phyloP scores from a whole-genome alignment of 2,113 vertebrate species.

The Cryptoleucopteryx plumbea region DNA sequence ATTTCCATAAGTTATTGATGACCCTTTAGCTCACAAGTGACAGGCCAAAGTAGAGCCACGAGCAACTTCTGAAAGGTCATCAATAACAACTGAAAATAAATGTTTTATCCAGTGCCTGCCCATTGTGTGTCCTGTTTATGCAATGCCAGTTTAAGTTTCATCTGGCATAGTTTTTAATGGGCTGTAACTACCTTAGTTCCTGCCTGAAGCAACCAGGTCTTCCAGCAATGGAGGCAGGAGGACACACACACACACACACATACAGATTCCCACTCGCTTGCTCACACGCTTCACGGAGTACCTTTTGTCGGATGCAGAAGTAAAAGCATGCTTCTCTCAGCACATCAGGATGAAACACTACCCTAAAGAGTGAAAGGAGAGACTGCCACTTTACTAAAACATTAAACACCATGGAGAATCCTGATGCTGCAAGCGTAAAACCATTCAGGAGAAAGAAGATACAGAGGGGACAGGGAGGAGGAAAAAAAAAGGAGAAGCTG shows the following conservation, averaged over 20 bases:
- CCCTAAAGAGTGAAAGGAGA: constrained; percentile 21
- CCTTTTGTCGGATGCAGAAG: neutral
- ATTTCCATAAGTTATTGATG: constrained; percentile 71
- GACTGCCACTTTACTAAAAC: constrained; percentile 44
- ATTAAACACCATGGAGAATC: constrained; percentile 32
- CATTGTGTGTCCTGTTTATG: constrained; percentile 38
- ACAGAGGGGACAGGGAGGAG: neutral
- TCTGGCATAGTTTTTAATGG: neutral
- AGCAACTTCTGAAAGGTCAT: constrained; percentile 67
- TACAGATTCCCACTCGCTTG: neutral
- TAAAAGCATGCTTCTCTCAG: neutral
- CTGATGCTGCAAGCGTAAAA: neutral
- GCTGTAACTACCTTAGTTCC: constrained; percentile 1
- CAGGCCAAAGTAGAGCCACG: constrained; percentile 60
- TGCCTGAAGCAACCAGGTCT: neutral
- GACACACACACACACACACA: too few relatives aligned
- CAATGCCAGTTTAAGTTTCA: constrained; percentile 48
- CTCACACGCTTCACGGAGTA: neutral
- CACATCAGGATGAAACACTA: constrained; percentile 24
- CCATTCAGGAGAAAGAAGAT: constrained; percentile 14
- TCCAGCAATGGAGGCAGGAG: neutral
- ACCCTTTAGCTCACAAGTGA: constrained; percentile 60
- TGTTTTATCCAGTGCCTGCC: constrained; percentile 36
- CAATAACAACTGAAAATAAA: constrained; percentile 71
- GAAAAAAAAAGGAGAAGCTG: neutral